A percentile compares a stretch with the other conserved stretches of the same genome.
Evolutionary conservation across 2,797 vertebrate genomes (phyloP).

Genomic region (Acanthiza pusilla): DNA sequence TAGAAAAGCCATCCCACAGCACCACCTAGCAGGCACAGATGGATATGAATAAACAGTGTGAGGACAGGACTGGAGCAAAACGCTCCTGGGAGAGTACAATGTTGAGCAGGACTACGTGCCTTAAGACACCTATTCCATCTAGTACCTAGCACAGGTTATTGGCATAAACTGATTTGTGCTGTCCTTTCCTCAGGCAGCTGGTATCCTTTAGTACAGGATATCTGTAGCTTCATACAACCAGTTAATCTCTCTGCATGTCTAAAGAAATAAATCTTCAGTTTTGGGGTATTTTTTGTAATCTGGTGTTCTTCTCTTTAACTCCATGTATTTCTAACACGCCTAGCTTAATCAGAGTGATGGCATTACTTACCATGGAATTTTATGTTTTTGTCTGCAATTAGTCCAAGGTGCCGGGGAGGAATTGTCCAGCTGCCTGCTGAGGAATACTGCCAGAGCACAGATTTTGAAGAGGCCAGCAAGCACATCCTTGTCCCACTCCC

Average conservation of each 20-base stretch:
- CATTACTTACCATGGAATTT: background rate
- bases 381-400: background rate
- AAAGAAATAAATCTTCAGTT: background rate
- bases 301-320: background rate
- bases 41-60: background rate
- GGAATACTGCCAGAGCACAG: background rate
- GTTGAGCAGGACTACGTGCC: background rate
- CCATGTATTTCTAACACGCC: background rate
- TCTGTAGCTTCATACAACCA: background rate
- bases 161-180: background rate
- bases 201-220: background rate
- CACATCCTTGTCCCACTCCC: background rate
- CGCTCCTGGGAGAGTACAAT: background rate
- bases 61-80: background rate
- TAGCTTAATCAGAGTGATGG: background rate
- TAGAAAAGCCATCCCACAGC: constrained; percentile 50
- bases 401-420: background rate
- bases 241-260: background rate
- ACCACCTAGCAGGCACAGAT: constrained; percentile 51
- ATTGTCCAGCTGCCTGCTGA: background rate
- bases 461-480: background rate
- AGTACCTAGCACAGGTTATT: background rate
- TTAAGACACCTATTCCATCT: background rate
- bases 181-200: background rate
- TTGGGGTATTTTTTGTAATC: background rate